Evolutionary conservation across 2,888 invertebrate species (phyloP).

Genomic region (Venusia cambrica): DNA sequence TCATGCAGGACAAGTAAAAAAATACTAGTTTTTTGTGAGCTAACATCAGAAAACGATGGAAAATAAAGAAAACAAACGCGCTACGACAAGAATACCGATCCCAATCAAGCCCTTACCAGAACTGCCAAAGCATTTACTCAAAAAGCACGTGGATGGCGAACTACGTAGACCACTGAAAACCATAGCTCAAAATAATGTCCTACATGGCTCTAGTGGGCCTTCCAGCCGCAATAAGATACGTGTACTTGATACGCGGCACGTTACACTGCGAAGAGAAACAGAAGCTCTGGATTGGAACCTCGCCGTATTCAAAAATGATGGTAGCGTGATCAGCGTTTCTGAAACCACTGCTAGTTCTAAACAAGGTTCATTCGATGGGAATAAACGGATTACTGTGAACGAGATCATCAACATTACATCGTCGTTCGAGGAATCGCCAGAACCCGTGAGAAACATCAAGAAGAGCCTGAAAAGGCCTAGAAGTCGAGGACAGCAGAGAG

Average conservation of each 20-base stretch:
- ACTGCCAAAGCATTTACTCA: slow-evolving; percentile 45
- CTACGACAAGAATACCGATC: slow-evolving; percentile 52
- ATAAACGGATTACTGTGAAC: slow-evolving; percentile 28
- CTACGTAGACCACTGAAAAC: slow-evolving; percentile 56
- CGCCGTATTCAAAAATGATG: slow-evolving; percentile 44
- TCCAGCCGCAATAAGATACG: no score
- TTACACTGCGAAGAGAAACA: slow-evolving; percentile 43
- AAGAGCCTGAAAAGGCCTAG: slow-evolving; percentile 64
- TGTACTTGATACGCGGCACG: slow-evolving; percentile 46
- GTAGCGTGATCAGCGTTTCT: slow-evolving; percentile 41
- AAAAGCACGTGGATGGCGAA: slow-evolving; percentile 28
- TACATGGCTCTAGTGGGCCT: slow-evolving; percentile 19
- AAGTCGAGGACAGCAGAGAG: slow-evolving; percentile 59
- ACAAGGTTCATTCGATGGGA: slow-evolving; percentile 17
- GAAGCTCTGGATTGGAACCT: slow-evolving; percentile 47
- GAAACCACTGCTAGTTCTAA: slow-evolving; percentile 30
- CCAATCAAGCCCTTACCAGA: slow-evolving; percentile 52
- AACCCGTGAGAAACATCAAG: slow-evolving; percentile 57
- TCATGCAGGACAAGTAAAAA: slow-evolving; percentile 60
- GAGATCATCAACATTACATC: slow-evolving; percentile 41
- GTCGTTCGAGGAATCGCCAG: slow-evolving; percentile 35
- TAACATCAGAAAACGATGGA: slow-evolving; percentile 35
- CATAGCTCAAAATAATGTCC: slow-evolving; percentile 25
- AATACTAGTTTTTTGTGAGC: slow-evolving; percentile 1
- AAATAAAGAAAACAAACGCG: slow-evolving; percentile 50